Percentiles rank a stretch among this genome's conserved stretches.
phyloP scores from a whole-genome alignment of 2,113 vertebrate genomes.

The Rhinoderma darwinii region DNA sequence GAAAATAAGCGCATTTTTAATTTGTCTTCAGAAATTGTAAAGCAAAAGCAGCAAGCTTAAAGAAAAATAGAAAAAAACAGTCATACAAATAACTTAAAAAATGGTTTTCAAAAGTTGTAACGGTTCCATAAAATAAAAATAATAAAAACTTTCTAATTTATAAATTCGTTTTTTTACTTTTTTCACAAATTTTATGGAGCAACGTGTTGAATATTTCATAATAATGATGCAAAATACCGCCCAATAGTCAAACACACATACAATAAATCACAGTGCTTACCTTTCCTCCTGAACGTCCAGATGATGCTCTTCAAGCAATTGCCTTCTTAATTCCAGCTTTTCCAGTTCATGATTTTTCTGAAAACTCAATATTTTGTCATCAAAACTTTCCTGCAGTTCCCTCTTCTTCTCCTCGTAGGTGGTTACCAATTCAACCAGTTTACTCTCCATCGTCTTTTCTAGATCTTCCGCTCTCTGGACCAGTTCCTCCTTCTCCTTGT shows the following conservation, averaged over 20 bases:
- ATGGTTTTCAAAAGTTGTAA: background rate
- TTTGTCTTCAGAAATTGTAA: background rate
- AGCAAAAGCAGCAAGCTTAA: background rate
- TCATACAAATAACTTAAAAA: background rate
- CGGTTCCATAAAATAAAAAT: no score
- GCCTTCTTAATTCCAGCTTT: constrained; percentile 69
- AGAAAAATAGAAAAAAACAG: background rate
- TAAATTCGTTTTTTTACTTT: no score
- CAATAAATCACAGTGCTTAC: constrained; percentile 77
- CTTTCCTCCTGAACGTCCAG: constrained; percentile 81
- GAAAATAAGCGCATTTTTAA: background rate
- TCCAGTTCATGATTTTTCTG: constrained; percentile 67
- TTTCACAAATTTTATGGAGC: no score
- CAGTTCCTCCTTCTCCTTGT: constrained; percentile 76
- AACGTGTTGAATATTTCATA: no score
- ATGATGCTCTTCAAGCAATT: constrained; percentile 75
- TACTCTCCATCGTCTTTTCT: constrained; percentile 63
- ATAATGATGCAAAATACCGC: no score
- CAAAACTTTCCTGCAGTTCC: constrained; percentile 68
- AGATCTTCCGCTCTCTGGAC: constrained; percentile 60
- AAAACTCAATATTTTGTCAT: constrained; percentile 67
- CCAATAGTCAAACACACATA: no score
- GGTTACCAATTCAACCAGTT: constrained; percentile 66
- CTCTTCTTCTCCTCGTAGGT: constrained; percentile 65
- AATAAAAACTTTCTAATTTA: no score